phyloP scores from a whole-genome alignment of 1,140 invertebrate genomes.

The Coenobita brevimanus region DNA sequence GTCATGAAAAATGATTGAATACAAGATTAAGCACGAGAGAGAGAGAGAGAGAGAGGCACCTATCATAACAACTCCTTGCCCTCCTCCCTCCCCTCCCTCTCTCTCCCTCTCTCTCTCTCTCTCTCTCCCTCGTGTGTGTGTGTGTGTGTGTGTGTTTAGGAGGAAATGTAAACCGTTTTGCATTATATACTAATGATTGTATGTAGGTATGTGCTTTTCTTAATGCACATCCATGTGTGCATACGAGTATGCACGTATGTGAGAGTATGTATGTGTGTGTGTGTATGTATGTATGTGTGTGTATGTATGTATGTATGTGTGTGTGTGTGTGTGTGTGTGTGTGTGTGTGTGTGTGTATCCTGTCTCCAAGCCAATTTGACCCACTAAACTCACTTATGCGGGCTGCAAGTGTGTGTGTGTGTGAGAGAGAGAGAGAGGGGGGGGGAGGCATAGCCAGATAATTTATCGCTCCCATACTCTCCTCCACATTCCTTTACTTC shows the following conservation, averaged over 20 bases:
- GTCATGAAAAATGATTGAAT: background rate
- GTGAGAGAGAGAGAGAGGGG: too few relatives aligned
- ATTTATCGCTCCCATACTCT: too few relatives aligned
- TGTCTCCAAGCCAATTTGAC: background rate
- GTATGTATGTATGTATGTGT: constrained; percentile 1
- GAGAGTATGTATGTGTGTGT: constrained; percentile 3
- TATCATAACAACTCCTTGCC: too few relatives aligned
- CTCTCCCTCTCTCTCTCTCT: constrained; percentile 3
- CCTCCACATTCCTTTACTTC: too few relatives aligned
- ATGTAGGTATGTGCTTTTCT: too few relatives aligned
- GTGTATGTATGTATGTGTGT: constrained; percentile 27
- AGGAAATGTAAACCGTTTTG: too few relatives aligned
- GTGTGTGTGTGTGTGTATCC: background rate
- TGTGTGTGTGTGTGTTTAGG: too few relatives aligned
- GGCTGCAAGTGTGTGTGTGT: background rate
- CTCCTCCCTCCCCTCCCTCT: background rate
- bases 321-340: background rate
- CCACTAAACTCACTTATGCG: background rate
- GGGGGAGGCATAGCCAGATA: too few relatives aligned
- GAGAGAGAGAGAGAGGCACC: constrained; percentile 1
- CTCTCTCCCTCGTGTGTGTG: background rate
- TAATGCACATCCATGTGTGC: too few relatives aligned
- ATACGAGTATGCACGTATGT: too few relatives aligned
- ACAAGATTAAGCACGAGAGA: background rate
- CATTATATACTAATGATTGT: too few relatives aligned